These are phyloP conservation scores for Myotis brandtii DNA, from an alignment of 2,113 vertebrate genomes.

Conservation along the genomic window DNA sequence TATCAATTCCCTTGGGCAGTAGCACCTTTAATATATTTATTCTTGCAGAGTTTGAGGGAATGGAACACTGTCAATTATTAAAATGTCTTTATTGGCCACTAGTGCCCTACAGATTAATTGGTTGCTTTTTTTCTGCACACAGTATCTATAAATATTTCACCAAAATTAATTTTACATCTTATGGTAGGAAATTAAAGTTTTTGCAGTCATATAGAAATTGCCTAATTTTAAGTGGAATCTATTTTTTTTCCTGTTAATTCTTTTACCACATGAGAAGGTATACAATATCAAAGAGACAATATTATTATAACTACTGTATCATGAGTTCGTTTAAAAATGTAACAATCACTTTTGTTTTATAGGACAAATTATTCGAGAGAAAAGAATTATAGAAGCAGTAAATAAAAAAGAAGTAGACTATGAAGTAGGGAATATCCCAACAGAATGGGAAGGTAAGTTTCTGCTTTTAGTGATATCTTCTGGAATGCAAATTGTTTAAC, in stretches of 20 bases:
- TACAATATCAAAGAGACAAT: background rate
- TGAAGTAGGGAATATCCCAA: slow-evolving; percentile 91
- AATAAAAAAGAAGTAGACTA: slow-evolving; percentile 89
- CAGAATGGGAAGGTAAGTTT: slow-evolving; percentile 96
- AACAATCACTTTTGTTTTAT: slow-evolving; percentile 66
- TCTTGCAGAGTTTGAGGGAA: background rate
- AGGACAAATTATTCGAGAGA: slow-evolving; percentile 92
- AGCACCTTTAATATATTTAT: background rate
- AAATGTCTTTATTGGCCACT: background rate
- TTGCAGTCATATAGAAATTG: background rate
- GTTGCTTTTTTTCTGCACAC: background rate
- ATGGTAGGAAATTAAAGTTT: slow-evolving; percentile 1
- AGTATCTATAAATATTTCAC: slow-evolving; percentile 34
- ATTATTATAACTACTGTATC: background rate
- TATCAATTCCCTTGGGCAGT: background rate
- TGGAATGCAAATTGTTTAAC: background rate
- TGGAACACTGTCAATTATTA: background rate
- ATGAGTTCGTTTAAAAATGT: slow-evolving; percentile 55
- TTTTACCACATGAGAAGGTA: background rate
- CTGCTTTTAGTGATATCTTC: slow-evolving; percentile 19
- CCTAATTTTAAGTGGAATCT: slow-evolving; percentile 28
- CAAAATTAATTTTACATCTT: slow-evolving; percentile 44
- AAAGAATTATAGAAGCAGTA: slow-evolving; percentile 89
- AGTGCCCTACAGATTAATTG: background rate
- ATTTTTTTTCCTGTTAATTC: slow-evolving; percentile 26